phyloP scores from a whole-genome alignment of 2,113 vertebrate species.

The Cinclus cinclus region DNA sequence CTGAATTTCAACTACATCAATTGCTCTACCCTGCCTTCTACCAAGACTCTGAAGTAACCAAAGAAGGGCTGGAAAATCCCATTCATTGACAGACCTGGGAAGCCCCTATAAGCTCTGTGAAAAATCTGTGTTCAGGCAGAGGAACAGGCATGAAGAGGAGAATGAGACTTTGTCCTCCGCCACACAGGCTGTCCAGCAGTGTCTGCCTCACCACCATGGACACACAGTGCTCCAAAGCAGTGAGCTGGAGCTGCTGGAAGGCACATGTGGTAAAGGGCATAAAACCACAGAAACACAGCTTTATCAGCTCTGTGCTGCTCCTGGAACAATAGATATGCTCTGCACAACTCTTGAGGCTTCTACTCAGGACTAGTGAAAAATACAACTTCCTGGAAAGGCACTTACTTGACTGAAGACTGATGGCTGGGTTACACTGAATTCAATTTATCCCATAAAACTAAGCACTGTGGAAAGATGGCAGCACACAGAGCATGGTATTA shows the following conservation, averaged over 20 bases:
- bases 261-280: not conserved
- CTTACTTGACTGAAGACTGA: not conserved
- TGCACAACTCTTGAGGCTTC: not conserved
- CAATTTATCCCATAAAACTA: not conserved
- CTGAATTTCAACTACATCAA: not conserved
- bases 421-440: not conserved
- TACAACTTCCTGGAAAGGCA: not conserved
- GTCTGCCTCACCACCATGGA: not conserved
- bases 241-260: not conserved
- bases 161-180: not conserved
- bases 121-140: not conserved
- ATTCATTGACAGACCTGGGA: not conserved
- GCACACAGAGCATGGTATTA: not conserved
- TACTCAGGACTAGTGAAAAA: not conserved
- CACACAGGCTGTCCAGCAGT: accelerated
- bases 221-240: not conserved
- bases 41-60: not conserved
- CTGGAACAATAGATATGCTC: not conserved
- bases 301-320: not conserved
- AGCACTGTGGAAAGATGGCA: not conserved
- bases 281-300: not conserved
- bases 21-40: accelerated
- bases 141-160: not conserved
- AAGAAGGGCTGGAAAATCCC: not conserved
- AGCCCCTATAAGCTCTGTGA: not conserved